Evolutionary conservation across 2,888 invertebrate genomes (phyloP), one percentile per base, ranked within the genome.

Genomic region (Lasioglossum oenotherae): DNA sequence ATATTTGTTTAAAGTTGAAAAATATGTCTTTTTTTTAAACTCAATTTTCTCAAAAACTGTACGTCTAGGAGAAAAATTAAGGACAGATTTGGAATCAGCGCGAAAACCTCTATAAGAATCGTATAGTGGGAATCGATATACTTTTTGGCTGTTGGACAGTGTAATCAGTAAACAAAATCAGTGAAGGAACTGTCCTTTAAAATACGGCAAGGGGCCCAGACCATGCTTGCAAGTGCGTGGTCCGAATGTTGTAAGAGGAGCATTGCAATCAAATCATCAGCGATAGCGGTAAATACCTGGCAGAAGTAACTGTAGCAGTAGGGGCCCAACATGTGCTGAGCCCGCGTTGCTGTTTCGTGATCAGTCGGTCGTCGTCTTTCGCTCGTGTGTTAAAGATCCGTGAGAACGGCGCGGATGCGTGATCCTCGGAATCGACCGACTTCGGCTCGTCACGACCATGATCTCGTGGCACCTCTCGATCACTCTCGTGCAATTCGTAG

Each of bases 311-410:
- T 27, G 80, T 77, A 80, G 80, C 82, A 81, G 87, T 81, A 90
- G 89, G 86, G 86, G 82, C 35, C 82, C 80, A 64, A 82, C 82
- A 80, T 80, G 86, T 82, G 82, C 79, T 60, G 75, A 82, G 79
- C 46, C 78, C 19, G 46, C 67, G 60, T 41, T 57, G 67, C 64
- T 78, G 87, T 80, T 82, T 76, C 82, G 73, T 71, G 71, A 84
- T 78, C 89, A 83, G 87, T 89, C 78, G 87, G 71, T 86, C 85
- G 74, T 79, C 84, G 86, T 89, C 86, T 82, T 78, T 79, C 86
- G 75, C 44, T 82, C 49, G 80, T 60, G 87, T 49, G 74, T 81
- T 79, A 12, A 81, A 49, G 75, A 44, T 81, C 78, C 35, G 31
- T 44, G 67, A 38, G 73, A 72, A 76, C 1, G 69, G 27, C 74